phyloP scores from a whole-genome alignment of 2,888 invertebrate species.

The Eretmocerus hayati region DNA sequence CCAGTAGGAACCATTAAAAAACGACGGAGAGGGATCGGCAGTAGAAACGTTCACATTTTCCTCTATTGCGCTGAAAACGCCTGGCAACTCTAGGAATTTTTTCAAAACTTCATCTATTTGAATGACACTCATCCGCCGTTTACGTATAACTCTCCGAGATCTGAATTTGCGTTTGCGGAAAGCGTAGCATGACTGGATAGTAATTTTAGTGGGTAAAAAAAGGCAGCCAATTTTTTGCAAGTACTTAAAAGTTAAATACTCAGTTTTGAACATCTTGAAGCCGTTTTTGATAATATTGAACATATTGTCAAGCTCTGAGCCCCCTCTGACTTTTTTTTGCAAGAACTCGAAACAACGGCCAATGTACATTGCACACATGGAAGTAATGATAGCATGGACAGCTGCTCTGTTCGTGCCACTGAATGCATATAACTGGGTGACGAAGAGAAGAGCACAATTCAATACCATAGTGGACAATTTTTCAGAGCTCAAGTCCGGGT shows the following conservation, averaged over 20 bases:
- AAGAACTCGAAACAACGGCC: neutral
- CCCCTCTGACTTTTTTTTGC: neutral
- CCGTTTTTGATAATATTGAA: neutral
- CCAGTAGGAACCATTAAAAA: constrained; percentile 16
- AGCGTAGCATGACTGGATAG: neutral
- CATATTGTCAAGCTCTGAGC: neutral
- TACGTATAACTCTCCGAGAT: constrained; percentile 1
- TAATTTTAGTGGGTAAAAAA: neutral
- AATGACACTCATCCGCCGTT: constrained; percentile 10
- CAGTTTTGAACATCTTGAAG: constrained; percentile 5
- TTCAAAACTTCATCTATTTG: constrained; percentile 17
- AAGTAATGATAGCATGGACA: constrained; percentile 1
- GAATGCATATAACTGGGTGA: constrained; percentile 1
- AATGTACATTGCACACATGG: neutral
- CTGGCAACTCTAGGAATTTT: constrained; percentile 20
- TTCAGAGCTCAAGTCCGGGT: neutral
- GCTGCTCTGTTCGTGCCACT: neutral
- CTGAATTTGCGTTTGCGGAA: neutral
- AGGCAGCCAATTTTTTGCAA: neutral
- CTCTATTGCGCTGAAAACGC: constrained; percentile 16
- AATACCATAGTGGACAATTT: neutral
- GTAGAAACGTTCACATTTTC: constrained; percentile 3
- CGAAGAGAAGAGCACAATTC: neutral
- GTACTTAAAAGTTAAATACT: constrained; percentile 5
- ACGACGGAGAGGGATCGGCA: constrained; percentile 1